Evolutionary conservation across 2,113 vertebrate genomes (phyloP), one percentile per base, ranked within the genome.

Genomic region (Myotis davidii): DNA sequence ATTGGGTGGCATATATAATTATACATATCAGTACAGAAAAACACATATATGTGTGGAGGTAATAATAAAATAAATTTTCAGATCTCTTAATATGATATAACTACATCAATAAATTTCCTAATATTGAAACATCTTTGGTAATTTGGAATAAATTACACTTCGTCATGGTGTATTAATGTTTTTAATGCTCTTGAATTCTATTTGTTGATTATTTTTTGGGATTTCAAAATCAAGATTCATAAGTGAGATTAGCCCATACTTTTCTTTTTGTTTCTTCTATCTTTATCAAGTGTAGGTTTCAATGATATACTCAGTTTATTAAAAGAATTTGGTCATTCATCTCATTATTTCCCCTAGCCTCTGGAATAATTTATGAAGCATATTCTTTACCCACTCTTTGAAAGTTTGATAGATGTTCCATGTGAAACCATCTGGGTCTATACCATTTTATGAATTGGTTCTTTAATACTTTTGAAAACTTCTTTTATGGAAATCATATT

Each of bases 161-260:
- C 54, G 14, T 67, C 12, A 67, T 52, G 21, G 6, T 90, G 1
- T 48, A 65, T 74, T 83, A 73, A 69, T 73, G 18, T 45, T 88
- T 93, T 81, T 23, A 56, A 85, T 37, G 23, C 2, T 73, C 0
- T 65, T 34, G 8, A 76, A 77, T 67, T 94, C 18, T 65, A 37
- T n/a, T 93, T 85, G 76, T 1, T 77, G 29, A 50, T 50, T 50
- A 70, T 37, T 76, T 86, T 86, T 76, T 65, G 54, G 7, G 13
- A 84, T 73, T 84, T 85, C 39, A 45, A 78, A 86, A 92, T 74
- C 65, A 90, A n/a, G 39, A 92, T 69, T 87, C 4, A 45, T 89
- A 48, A 45, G 23, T 65, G 18, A 95, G 84, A 50, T 87, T 61
- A 54, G 21, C 25, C 5, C 39, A 37, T n/a, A 34, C 32, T 79